These are phyloP conservation scores for Myrmophylax atrothorax DNA, from an alignment of 2,113 vertebrate genomes.

Conservation along the genomic window DNA sequence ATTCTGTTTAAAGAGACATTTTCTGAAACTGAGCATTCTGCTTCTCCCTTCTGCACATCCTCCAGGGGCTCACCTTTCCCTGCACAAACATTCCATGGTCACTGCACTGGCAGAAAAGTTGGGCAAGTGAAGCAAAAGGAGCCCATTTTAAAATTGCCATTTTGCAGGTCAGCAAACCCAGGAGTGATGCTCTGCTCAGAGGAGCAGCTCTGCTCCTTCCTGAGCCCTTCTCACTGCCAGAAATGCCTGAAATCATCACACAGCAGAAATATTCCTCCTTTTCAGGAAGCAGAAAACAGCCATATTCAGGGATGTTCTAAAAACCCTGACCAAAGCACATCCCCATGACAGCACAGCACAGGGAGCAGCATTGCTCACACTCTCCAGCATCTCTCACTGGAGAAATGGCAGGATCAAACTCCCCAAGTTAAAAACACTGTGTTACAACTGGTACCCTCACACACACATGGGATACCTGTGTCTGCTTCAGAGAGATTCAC, in stretches of 20 bases:
- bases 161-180: neutral
- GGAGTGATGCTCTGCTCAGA: neutral
- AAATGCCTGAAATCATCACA: neutral
- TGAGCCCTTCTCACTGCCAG: neutral
- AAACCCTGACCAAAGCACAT: neutral
- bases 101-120: neutral
- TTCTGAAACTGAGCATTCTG: neutral
- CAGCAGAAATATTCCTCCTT: neutral
- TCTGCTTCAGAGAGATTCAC: neutral
- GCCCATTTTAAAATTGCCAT: neutral
- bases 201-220: neutral
- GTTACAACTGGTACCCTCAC: neutral
- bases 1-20: neutral
- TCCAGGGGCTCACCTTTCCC: neutral
- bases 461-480: accelerated
- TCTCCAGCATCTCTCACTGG: neutral
- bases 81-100: neutral
- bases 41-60: neutral
- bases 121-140: neutral
- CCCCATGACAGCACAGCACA: neutral
- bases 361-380: neutral
- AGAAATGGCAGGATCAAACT: neutral
- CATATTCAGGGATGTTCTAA: neutral
- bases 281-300: neutral
- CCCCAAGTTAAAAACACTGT: neutral